These are phyloP conservation scores for Copsychus sechellarum DNA, from an alignment of 2,113 vertebrate genomes.

Conservation along the genomic window DNA sequence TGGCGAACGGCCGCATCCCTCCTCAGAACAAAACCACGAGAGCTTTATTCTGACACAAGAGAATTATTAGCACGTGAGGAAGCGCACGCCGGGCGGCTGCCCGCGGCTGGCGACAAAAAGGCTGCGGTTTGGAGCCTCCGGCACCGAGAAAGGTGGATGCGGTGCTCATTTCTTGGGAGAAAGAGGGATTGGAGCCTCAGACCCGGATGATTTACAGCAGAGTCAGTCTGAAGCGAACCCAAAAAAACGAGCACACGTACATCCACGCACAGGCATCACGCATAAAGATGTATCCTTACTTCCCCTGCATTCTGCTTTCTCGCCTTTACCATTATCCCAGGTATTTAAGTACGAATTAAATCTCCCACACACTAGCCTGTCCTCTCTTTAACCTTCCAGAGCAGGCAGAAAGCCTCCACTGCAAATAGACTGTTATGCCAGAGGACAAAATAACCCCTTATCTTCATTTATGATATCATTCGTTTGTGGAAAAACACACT, in stretches of 20 bases:
- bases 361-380: conserved; percentile 43
- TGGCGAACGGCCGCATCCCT: conserved; percentile 51
- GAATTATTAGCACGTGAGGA: background rate
- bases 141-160: background rate
- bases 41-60: conserved; percentile 30
- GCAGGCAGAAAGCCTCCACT: background rate
- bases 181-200: background rate
- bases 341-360: conserved; percentile 22
- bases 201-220: background rate
- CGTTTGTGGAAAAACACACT: background rate
- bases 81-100: background rate
- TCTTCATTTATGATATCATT: conserved; percentile 22
- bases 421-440: background rate
- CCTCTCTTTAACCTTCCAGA: conserved; percentile 30
- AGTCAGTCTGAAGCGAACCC: background rate
- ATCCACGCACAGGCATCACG: background rate
- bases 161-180: background rate
- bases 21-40: conserved; percentile 13
- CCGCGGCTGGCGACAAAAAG: background rate
- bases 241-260: background rate
- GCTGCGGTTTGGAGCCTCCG: background rate
- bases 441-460: background rate
- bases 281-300: background rate
- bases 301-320: background rate
- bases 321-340: background rate